Percentiles rank a stretch among this genome's conserved stretches.
Evolutionary conservation across 1,140 invertebrate genomes (phyloP).

Genomic region (Drosophila oshimai): DNA sequence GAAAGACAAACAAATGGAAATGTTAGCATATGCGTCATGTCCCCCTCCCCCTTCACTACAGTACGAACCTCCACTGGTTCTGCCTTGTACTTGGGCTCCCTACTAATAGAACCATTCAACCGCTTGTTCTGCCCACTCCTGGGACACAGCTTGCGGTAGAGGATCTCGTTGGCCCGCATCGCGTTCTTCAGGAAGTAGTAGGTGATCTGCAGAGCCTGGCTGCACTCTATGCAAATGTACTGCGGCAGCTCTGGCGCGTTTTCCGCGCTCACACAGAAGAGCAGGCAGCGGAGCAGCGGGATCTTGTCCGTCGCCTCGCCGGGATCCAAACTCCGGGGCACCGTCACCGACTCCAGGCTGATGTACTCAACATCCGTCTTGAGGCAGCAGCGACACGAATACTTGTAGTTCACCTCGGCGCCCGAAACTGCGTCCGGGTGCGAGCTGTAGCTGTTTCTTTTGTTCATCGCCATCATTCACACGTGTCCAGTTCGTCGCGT

Average conservation of each 20-base stretch:
- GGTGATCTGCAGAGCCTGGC: conserved; percentile 61
- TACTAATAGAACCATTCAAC: conserved; percentile 29
- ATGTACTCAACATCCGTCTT: conserved; percentile 63
- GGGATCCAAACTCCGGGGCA: conserved; percentile 15
- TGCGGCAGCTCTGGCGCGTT: conserved; percentile 58
- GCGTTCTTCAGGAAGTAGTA: conserved; percentile 71
- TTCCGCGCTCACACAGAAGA: conserved; percentile 58
- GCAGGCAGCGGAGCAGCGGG: conserved; percentile 53
- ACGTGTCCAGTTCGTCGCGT: too few species aligned
- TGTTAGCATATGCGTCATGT: not conserved
- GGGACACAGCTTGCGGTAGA: conserved; percentile 54
- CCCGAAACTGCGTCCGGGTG: conserved; percentile 6
- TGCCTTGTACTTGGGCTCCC: not conserved
- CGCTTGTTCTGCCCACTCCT: not conserved
- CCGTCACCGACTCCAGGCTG: conserved; percentile 54
- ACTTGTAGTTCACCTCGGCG: conserved; percentile 50
- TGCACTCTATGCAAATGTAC: conserved; percentile 68
- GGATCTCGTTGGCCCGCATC: conserved; percentile 64
- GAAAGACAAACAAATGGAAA: not conserved
- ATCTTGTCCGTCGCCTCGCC: conserved; percentile 25
- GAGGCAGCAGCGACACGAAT: conserved; percentile 72
- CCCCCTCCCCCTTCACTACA: not conserved
- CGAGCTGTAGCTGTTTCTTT: conserved; percentile 32
- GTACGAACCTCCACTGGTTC: conserved; percentile 21
- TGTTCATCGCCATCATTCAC: conserved; percentile 49